phyloP scores from a whole-genome alignment of 2,113 vertebrate species.

The Mesocricetus auratus region DNA sequence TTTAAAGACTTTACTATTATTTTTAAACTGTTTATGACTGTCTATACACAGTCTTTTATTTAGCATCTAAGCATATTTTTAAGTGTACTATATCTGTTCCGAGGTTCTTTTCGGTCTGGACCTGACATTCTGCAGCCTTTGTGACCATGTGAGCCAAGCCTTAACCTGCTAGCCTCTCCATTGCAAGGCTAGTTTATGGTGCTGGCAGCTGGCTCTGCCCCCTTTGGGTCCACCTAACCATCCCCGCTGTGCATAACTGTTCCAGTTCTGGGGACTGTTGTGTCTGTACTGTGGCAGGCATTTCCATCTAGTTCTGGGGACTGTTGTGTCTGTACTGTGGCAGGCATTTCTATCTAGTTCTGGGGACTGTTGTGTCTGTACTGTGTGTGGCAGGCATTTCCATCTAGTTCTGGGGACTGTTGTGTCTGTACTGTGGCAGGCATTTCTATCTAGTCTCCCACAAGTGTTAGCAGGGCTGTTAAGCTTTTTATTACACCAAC shows the following conservation, averaged over 20 bases:
- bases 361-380: too few relatives aligned
- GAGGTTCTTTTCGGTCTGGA: not conserved
- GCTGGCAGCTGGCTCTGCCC: not conserved
- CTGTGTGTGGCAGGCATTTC: too few relatives aligned
- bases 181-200: not conserved
- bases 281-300: not conserved
- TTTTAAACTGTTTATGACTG: too few relatives aligned
- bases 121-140: not conserved
- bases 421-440: too few relatives aligned
- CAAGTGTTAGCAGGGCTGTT: not conserved
- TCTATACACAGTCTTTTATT: not conserved
- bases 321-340: too few relatives aligned
- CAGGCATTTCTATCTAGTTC: too few relatives aligned
- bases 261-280: not conserved
- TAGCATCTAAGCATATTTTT: not conserved
- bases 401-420: too few relatives aligned
- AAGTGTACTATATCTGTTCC: not conserved
- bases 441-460: not conserved
- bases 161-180: not conserved
- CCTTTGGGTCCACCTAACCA: too few relatives aligned
- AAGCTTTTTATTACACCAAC: not conserved
- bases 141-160: not conserved
- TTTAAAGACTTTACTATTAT: too few relatives aligned
- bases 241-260: not conserved
- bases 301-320: too few relatives aligned